Evolutionary conservation across 2,888 invertebrate genomes (phyloP).

Genomic region (Plebejus melissa): DNA sequence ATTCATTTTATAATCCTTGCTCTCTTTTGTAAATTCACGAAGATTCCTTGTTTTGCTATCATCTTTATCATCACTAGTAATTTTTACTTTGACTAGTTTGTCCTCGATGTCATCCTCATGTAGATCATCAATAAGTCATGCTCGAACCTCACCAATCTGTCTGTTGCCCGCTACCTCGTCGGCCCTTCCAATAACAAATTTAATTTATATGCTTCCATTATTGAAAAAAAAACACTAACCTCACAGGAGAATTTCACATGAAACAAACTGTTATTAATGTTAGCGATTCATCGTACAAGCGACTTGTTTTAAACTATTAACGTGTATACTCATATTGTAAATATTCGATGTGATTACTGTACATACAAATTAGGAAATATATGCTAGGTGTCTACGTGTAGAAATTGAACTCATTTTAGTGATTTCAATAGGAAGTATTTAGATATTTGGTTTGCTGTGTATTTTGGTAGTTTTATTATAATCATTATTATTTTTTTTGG

Average conservation of each 20-base stretch:
- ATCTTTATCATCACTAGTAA: neutral
- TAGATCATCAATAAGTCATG: slow-evolving; percentile 31
- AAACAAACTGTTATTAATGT: neutral
- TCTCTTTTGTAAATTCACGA: slow-evolving; percentile 1
- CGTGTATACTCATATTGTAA: slow-evolving; percentile 1
- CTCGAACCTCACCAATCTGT: slow-evolving; percentile 37
- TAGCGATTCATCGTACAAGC: neutral
- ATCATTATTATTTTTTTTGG: slow-evolving; percentile 12
- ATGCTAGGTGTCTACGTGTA: neutral
- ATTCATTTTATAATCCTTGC: neutral
- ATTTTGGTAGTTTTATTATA: neutral
- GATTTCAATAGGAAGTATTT: neutral
- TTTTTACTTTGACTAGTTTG: neutral
- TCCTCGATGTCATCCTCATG: slow-evolving; percentile 11
- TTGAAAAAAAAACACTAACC: neutral
- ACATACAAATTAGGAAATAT: neutral
- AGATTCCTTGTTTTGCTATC: slow-evolving; percentile 8
- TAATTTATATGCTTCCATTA: slow-evolving; percentile 1
- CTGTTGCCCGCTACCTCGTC: slow-evolving; percentile 40
- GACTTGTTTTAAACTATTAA: neutral
- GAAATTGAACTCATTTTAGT: neutral
- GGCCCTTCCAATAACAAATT: slow-evolving; percentile 28
- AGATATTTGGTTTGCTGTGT: slow-evolving; percentile 16
- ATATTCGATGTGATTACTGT: slow-evolving; percentile 3
- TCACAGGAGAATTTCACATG: neutral